phyloP scores from a whole-genome alignment of 2,888 invertebrate species.

The Drosophila flavopinicola region DNA sequence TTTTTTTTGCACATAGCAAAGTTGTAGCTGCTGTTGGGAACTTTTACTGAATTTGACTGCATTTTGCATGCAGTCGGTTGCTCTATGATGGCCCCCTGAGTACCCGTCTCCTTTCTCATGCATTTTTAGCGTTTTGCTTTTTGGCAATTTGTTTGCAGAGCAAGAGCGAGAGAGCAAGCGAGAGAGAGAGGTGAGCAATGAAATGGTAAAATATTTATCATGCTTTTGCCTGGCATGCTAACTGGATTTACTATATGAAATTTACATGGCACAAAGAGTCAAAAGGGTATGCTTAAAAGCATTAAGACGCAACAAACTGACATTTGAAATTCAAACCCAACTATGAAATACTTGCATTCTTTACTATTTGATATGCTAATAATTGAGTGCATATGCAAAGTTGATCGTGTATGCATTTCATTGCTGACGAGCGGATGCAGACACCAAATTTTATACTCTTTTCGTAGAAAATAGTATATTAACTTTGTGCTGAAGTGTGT shows the following conservation, averaged over 20 bases:
- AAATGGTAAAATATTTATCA: conserved; percentile 61
- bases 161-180: conserved; percentile 9
- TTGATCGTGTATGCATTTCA: too few species aligned
- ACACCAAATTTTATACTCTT: too few species aligned
- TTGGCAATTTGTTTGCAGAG: conserved; percentile 59
- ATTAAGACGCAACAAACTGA: conserved; percentile 14
- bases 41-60: conserved; percentile 43
- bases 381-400: too few species aligned
- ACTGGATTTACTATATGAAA: conserved; percentile 64
- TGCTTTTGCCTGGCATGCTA: conserved; percentile 54
- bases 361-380: too few species aligned
- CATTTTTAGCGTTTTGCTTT: conserved; percentile 50
- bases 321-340: background rate
- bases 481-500: too few species aligned
- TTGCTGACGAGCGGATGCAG: too few species aligned
- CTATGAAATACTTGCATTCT: too few species aligned
- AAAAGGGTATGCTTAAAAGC: conserved; percentile 19
- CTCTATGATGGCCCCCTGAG: background rate
- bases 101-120: conserved; percentile 41
- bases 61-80: conserved; percentile 17
- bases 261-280: conserved; percentile 53
- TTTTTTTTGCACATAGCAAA: conserved; percentile 22
- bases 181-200: conserved; percentile 32
- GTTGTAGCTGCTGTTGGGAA: conserved; percentile 31
- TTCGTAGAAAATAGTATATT: too few species aligned